phyloP scores from a whole-genome alignment of 1,140 invertebrate species.

The Drosophila navojoa region DNA sequence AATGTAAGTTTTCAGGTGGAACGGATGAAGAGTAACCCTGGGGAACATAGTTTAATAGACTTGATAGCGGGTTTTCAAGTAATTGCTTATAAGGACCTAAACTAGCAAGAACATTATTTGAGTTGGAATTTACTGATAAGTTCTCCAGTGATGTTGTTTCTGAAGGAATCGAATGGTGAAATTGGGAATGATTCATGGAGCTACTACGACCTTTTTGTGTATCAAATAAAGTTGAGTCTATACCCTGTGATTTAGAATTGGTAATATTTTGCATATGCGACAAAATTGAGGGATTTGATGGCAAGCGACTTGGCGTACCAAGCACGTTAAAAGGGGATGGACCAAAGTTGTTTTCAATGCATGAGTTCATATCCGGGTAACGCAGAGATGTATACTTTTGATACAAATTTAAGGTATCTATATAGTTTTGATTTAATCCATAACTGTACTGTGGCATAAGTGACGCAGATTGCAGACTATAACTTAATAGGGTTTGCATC shows the following conservation, averaged over 20 bases:
- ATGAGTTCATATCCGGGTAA: constrained; percentile 46
- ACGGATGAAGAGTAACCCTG: constrained; percentile 24
- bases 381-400: constrained; percentile 46
- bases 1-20: constrained; percentile 9
- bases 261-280: constrained; percentile 29
- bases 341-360: constrained; percentile 24
- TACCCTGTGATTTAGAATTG: constrained; percentile 14
- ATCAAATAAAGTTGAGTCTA: constrained; percentile 38
- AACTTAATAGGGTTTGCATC: constrained; percentile 62
- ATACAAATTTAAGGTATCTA: constrained; percentile 52
- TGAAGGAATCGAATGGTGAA: constrained; percentile 23
- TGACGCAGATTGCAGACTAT: constrained; percentile 47
- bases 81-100: constrained; percentile 44
- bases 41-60: constrained; percentile 34
- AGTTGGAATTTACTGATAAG: constrained; percentile 5
- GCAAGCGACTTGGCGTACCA: constrained; percentile 16
- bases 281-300: constrained; percentile 30
- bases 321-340: constrained; percentile 20
- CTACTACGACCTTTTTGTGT: constrained; percentile 18
- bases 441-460: constrained; percentile 48
- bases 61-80: constrained; percentile 35
- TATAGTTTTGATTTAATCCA: constrained; percentile 48
- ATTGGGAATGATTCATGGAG: constrained; percentile 2
- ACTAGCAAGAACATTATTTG: constrained; percentile 29
- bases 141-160: constrained; percentile 17